Evolutionary conservation across 2,888 invertebrate genomes (phyloP).

Genomic region (Amphipyra tragopoginis): DNA sequence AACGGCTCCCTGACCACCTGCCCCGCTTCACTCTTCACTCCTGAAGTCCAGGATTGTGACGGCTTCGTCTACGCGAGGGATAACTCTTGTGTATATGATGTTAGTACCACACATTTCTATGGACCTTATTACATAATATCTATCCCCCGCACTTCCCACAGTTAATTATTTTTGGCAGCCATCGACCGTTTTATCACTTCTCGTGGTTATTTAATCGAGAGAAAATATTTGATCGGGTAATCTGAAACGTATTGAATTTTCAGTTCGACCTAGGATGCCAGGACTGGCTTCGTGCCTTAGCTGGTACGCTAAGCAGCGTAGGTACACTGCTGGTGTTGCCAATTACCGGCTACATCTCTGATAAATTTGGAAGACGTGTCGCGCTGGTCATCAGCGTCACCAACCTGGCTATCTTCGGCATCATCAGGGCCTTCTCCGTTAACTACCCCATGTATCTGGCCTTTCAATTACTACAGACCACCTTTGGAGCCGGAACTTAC

Average conservation of each 20-base stretch:
- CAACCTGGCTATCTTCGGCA: constrained; percentile 82
- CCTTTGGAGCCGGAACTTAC: constrained; percentile 87
- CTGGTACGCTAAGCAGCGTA: constrained; percentile 92
- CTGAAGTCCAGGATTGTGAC: constrained; percentile 63
- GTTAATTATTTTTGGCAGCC: neutral
- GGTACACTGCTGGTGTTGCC: constrained; percentile 93
- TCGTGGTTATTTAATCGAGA: no score
- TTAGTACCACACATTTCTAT: constrained; percentile 60
- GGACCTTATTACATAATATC: no score
- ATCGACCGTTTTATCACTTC: neutral
- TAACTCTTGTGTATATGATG: constrained; percentile 82
- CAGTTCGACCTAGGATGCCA: constrained; percentile 92
- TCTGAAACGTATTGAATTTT: constrained; percentile 50
- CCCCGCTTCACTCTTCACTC: constrained; percentile 70
- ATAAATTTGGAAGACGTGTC: constrained; percentile 89
- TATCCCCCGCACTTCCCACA: no score
- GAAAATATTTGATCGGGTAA: no score
- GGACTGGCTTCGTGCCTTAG: constrained; percentile 92
- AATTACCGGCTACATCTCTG: constrained; percentile 92
- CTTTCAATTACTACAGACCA: constrained; percentile 88
- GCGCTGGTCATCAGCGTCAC: constrained; percentile 85
- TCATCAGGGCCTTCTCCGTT: constrained; percentile 88
- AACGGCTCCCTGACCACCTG: constrained; percentile 72
- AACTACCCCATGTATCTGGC: constrained; percentile 88
- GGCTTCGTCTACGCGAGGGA: constrained; percentile 75